These are phyloP conservation scores for Agrochola lota DNA, from an alignment of 2,888 invertebrate genomes.

Conservation along the genomic window DNA sequence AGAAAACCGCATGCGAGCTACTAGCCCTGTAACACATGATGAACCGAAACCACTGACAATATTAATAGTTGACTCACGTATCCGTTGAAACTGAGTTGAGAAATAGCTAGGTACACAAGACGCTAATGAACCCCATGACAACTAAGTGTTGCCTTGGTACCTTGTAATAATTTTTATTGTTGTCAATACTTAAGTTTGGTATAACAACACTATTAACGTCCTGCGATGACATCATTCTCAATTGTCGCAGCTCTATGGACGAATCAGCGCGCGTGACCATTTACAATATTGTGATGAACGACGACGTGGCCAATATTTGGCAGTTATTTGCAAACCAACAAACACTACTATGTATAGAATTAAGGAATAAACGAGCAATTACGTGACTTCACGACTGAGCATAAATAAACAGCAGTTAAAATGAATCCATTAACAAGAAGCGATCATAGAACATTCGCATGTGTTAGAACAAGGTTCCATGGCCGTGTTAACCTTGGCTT, in stretches of 20 bases:
- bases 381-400: conserved; percentile 84
- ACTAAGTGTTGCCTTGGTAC: conserved; percentile 16
- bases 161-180: conserved; percentile 37
- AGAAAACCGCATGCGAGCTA: conserved; percentile 42
- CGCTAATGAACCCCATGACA: conserved; percentile 39
- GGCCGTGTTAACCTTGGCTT: conserved; percentile 90
- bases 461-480: conserved; percentile 83
- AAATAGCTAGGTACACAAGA: conserved; percentile 27
- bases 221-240: conserved; percentile 71
- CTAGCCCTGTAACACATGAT: conserved; percentile 33
- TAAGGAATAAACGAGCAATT: conserved; percentile 77
- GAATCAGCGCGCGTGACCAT: conserved; percentile 64
- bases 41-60: conserved; percentile 23
- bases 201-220: conserved; percentile 56
- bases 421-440: conserved; percentile 76
- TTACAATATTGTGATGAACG: conserved; percentile 54
- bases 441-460: conserved; percentile 86
- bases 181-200: conserved; percentile 39
- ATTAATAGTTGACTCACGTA: conserved; percentile 32
- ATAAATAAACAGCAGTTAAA: conserved; percentile 82
- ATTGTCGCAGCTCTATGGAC: conserved; percentile 53
- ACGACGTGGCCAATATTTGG: conserved; percentile 66
- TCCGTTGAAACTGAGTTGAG: conserved; percentile 22
- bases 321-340: conserved; percentile 58
- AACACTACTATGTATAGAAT: conserved; percentile 55